A percentile compares a stretch with the other conserved stretches of the same genome.
Conservation (phyloP, 2,888 invertebrate genomes). For the Kryphioiulus occultus region DNA sequence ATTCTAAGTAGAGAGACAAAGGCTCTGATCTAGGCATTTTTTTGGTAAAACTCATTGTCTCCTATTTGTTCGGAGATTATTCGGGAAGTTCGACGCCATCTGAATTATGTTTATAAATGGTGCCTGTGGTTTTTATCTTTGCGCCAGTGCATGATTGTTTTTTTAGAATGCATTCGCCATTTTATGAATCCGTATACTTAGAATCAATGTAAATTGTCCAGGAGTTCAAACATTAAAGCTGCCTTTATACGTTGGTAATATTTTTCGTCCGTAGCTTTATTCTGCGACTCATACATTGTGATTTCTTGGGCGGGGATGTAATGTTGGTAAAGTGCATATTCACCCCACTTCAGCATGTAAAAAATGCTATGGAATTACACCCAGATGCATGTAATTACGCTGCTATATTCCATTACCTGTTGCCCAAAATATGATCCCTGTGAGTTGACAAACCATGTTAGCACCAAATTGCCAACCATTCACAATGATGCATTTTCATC, state of each 20-base stretch:
- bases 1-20: not conserved
- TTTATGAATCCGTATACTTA: not conserved
- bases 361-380: too few relatives aligned
- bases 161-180: not conserved
- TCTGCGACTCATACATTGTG: too few relatives aligned
- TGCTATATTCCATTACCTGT: too few relatives aligned
- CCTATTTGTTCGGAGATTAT: not conserved
- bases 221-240: slow-evolving; percentile 30
- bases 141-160: slow-evolving; percentile 35
- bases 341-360: too few relatives aligned
- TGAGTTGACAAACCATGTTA: too few relatives aligned
- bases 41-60: not conserved
- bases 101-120: not conserved
- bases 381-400: too few relatives aligned
- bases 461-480: too few relatives aligned
- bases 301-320: too few relatives aligned
- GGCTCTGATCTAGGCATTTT: not conserved
- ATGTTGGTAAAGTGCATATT: too few relatives aligned
- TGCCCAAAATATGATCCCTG: too few relatives aligned
- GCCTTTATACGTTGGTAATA: slow-evolving; percentile 26
- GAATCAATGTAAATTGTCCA: slow-evolving; percentile 4
- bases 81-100: not conserved
- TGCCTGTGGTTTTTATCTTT: slow-evolving; percentile 7
- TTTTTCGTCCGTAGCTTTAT: not conserved
- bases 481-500: too few relatives aligned